phyloP scores from a whole-genome alignment of 2,797 vertebrate species.

The Sciurus vulgaris region DNA sequence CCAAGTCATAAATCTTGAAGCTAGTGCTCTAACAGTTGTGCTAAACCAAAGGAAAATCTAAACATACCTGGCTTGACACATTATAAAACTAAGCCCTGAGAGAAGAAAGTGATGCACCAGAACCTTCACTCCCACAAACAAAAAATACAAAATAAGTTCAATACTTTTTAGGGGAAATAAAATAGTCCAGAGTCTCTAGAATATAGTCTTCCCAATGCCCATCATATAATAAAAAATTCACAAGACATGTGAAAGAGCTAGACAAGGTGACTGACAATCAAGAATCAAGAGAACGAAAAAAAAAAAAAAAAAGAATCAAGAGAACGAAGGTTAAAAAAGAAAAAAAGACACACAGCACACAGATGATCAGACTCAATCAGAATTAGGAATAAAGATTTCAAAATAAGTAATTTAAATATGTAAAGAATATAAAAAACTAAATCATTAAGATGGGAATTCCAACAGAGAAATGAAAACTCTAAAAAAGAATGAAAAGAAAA shows the following conservation, averaged over 20 bases:
- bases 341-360: not conserved
- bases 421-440: not conserved
- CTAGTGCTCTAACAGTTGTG: not conserved
- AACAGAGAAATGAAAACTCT: not conserved
- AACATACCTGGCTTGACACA: not conserved
- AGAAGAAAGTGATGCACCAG: not conserved
- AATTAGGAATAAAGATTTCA: not conserved
- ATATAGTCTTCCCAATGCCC: not conserved
- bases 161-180: not conserved
- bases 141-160: not conserved
- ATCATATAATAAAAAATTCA: not conserved
- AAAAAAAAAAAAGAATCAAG: not conserved
- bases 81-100: not conserved
- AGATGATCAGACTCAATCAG: not conserved
- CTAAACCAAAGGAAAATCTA: not conserved
- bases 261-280: not conserved
- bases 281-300: not conserved
- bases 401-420: constrained; percentile 7
- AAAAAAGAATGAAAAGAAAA: not conserved
- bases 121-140: not conserved
- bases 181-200: not conserved
- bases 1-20: not conserved
- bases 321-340: not conserved
- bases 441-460: not conserved
- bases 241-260: not conserved